Base-by-base conservation (phyloP, 2,888 invertebrate species). In the Volucella inanis region DNA sequence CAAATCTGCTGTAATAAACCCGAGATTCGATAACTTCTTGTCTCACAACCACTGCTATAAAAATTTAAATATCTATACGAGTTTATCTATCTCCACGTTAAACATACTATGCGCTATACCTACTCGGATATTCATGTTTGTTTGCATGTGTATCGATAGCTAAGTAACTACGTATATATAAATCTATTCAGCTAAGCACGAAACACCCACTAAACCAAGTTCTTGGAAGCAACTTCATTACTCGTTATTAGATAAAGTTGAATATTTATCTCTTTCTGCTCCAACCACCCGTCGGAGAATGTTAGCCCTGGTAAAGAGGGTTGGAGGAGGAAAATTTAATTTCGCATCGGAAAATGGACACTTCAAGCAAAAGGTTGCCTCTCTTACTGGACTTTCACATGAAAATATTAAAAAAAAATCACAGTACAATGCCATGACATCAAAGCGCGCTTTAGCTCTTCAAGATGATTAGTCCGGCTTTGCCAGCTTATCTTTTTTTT, bases 401-500 rank as follows among this genome's bases (percentile, higher is more conserved):
- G 22, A 39, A 50, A 49, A 39, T 8, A 8, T 2, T 14, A n/a
- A 49, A 39, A 18, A 8, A 52, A 22, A 3, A 22, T 6, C 11
- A n/a, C 2, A 43, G 11, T 14, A 38, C 15, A 11, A 15, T 14
- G 38, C 45, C 31, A 15, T 6, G 31, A 4, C 31, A 31, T 6
- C 3, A 45, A 55, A 43, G 45, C 41, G 65, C 41, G 39, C 57
- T 39, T 38, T 38, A 50, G 31, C 41, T 31, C 14, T 43, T n/a
- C 43, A 45, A 14, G 54, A 43, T 61, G 61, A 38, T 47, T 61
- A 22, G 45, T 61, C 41, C 31, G 68, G 45, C 68, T 68, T 50
- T 55, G 54, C 55, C 55, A 55, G 52, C 45, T 55, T 41, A 55
- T 68, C 43, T 45, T 45, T 61, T 43, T n/a, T 49, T 49, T 57